A percentile compares a stretch with the other conserved stretches of the same genome.
phyloP scores from a whole-genome alignment of 2,888 invertebrate genomes.

The Agrotis clavis region DNA sequence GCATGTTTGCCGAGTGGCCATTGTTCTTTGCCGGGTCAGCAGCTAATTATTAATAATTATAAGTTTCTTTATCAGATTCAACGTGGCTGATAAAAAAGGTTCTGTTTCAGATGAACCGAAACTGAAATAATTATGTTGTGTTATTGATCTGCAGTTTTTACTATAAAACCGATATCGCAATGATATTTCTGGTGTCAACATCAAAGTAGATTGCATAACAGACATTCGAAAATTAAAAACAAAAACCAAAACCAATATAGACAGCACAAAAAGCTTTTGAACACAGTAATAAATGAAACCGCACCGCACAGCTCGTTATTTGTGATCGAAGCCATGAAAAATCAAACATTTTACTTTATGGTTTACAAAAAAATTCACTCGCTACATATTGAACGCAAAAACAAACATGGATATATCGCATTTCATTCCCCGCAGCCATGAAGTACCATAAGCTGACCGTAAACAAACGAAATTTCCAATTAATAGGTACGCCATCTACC shows the following conservation, averaged over 20 bases:
- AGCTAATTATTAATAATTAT: too few species aligned
- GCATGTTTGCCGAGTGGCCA: too few species aligned
- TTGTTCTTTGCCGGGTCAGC: too few species aligned
- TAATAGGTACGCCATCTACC: slow-evolving; percentile 37
- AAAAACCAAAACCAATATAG: slow-evolving; percentile 13
- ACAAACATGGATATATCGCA: slow-evolving; percentile 35
- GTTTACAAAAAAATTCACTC: slow-evolving; percentile 12
- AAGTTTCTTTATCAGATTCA: too few species aligned
- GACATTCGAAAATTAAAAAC: slow-evolving; percentile 11
- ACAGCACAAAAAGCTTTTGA: not conserved
- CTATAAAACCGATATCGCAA: not conserved
- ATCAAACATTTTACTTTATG: slow-evolving; percentile 15
- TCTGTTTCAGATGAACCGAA: too few species aligned
- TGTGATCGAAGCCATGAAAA: not conserved
- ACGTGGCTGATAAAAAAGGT: too few species aligned
- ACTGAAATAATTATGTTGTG: too few species aligned
- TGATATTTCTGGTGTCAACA: not conserved
- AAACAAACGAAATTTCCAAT: slow-evolving; percentile 57
- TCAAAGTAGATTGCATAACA: not conserved
- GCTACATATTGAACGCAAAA: slow-evolving; percentile 15
- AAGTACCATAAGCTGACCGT: slow-evolving; percentile 19
- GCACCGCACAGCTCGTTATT: too few species aligned
- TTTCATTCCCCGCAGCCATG: slow-evolving; percentile 44
- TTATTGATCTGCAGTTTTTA: too few species aligned
- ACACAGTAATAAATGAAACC: not conserved